A percentile compares a stretch with the other conserved stretches of the same genome.
Conservation (phyloP, 2,888 invertebrate species). For the Saturnia japonica region DNA sequence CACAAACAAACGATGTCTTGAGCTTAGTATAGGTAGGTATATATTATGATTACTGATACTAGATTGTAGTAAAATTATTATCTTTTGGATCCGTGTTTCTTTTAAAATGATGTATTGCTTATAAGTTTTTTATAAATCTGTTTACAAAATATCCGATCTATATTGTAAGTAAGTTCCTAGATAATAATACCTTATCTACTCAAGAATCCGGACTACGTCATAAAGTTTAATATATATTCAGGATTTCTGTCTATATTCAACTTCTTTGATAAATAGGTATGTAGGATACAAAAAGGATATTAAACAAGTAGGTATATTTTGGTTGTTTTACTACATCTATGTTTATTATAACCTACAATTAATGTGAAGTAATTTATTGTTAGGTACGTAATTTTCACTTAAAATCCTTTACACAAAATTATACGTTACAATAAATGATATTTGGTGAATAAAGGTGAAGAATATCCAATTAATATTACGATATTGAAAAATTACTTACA, state of each 20-base stretch:
- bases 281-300: not conserved
- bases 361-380: not conserved
- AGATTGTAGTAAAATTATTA: not conserved
- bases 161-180: not conserved
- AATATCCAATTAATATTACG: not conserved
- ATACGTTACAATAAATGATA: not conserved
- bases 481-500: not conserved
- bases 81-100: not conserved
- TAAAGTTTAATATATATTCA: not conserved
- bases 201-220: not conserved
- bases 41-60: not conserved
- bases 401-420: not conserved
- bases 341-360: not conserved
- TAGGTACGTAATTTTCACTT: not conserved
- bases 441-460: not conserved
- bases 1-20: too few species aligned
- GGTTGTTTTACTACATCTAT: not conserved
- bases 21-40: not conserved
- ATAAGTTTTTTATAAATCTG: not conserved
- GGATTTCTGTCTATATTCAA: not conserved
- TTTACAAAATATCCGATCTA: not conserved
- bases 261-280: not conserved
- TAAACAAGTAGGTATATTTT: not conserved
- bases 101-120: not conserved
- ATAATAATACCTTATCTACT: constrained; percentile 6